These are phyloP conservation scores for Periparus ater DNA, from an alignment of 2,797 vertebrate species.

Conservation along the genomic window DNA sequence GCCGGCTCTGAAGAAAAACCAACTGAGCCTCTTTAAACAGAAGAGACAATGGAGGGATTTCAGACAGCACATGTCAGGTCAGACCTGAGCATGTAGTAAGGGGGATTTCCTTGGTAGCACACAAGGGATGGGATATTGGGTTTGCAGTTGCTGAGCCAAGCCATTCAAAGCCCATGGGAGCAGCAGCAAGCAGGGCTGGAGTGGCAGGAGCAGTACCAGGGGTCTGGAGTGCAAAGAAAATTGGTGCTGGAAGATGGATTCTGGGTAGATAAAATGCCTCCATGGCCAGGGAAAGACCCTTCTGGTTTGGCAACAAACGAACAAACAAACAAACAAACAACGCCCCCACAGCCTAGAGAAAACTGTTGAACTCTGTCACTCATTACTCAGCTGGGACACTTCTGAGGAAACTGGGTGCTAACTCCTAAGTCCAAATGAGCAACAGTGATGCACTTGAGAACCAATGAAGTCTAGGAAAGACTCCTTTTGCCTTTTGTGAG, in stretches of 20 bases:
- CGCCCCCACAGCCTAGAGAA: not conserved
- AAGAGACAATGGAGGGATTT: slow-evolving; percentile 27
- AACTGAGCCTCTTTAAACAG: not conserved
- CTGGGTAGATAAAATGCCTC: not conserved
- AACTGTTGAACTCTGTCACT: not conserved
- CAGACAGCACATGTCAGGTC: slow-evolving; percentile 6
- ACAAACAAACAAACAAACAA: not conserved
- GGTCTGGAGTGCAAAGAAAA: not conserved
- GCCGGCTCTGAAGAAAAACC: slow-evolving; percentile 17
- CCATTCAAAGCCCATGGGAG: not conserved
- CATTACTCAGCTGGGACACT: not conserved
- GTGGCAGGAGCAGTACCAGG: accelerated
- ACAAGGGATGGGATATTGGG: not conserved
- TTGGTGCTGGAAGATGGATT: not conserved
- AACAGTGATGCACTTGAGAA: not conserved
- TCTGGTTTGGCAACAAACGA: not conserved
- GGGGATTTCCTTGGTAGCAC: slow-evolving; percentile 23
- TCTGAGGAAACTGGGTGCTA: not conserved
- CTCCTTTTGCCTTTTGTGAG: not conserved
- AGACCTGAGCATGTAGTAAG: not conserved
- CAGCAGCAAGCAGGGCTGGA: not conserved
- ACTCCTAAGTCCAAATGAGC: not conserved
- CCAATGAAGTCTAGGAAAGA: not conserved
- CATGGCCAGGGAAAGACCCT: not conserved
- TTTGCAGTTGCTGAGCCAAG: not conserved